Percentiles rank a stretch among this genome's conserved stretches.
Conservation (phyloP, 2,888 invertebrate species). For the Platerodrilus igneus region DNA sequence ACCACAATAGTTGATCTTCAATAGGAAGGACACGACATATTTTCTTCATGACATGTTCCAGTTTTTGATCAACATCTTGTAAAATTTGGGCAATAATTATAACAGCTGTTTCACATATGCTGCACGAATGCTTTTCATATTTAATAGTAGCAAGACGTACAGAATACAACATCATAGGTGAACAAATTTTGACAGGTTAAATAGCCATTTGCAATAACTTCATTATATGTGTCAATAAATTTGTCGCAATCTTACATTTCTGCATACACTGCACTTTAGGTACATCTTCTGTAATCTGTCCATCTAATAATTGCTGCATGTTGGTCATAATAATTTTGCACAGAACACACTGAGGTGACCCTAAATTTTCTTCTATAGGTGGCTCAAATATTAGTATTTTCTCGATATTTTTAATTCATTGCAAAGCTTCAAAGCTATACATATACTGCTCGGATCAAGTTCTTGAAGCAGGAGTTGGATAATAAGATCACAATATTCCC, state of each 20-base stretch:
- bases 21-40: conserved; percentile 68
- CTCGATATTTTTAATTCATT: too few species aligned
- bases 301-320: conserved; percentile 65
- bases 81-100: conserved; percentile 64
- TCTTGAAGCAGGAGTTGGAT: conserved; percentile 56
- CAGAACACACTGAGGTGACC: conserved; percentile 57
- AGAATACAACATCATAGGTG: conserved; percentile 47
- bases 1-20: conserved; percentile 57
- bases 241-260: conserved; percentile 64
- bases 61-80: conserved; percentile 57
- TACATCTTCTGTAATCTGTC: conserved; percentile 69
- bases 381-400: too few species aligned
- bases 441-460: conserved; percentile 45
- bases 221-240: conserved; percentile 74
- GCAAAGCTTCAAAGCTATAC: conserved; percentile 14
- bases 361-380: conserved; percentile 1
- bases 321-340: conserved; percentile 79
- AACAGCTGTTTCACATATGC: conserved; percentile 66
- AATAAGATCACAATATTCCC: conserved; percentile 67
- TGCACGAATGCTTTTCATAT: conserved; percentile 13
- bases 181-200: conserved; percentile 67
- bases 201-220: conserved; percentile 57
- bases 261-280: conserved; percentile 56
- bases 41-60: conserved; percentile 63
- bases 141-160: conserved; percentile 6